Evolutionary conservation across 2,888 invertebrate species (phyloP).

Genomic region (Odontocerum albicorne): DNA sequence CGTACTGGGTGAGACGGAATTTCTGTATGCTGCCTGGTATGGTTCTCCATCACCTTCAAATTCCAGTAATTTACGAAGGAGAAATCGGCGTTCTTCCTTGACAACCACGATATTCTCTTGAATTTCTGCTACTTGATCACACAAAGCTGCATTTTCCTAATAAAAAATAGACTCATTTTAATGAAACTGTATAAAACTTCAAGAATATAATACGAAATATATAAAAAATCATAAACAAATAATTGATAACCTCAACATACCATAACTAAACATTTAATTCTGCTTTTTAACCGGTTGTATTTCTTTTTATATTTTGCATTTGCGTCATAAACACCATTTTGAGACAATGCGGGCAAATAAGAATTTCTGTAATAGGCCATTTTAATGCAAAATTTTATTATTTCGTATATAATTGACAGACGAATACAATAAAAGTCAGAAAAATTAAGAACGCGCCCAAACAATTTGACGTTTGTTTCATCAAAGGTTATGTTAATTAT

Average conservation of each 20-base stretch:
- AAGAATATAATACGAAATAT: background rate
- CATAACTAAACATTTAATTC: constrained; percentile 33
- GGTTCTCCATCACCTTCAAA: constrained; percentile 58
- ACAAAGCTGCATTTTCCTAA: constrained; percentile 82
- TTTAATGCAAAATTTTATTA: background rate
- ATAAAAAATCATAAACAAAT: background rate
- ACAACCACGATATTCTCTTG: constrained; percentile 80
- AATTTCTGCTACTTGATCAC: constrained; percentile 84
- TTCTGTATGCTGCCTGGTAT: constrained; percentile 24
- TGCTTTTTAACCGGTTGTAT: constrained; percentile 30
- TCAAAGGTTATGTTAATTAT: too few species aligned
- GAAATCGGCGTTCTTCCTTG: constrained; percentile 81
- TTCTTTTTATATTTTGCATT: constrained; percentile 35
- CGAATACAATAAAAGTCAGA: too few species aligned
- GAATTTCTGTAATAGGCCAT: constrained; percentile 30
- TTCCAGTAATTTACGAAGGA: constrained; percentile 75
- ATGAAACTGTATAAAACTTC: background rate
- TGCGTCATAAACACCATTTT: constrained; percentile 30
- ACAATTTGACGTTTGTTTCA: too few species aligned
- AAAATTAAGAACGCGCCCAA: too few species aligned
- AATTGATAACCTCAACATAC: constrained; percentile 19
- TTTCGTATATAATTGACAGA: too few species aligned
- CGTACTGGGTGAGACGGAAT: constrained; percentile 36
- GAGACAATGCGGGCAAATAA: constrained; percentile 22
- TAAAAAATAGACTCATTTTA: background rate